Evolutionary conservation across 2,888 invertebrate species (phyloP), one percentile per base, ranked within the genome.

Genomic region (Apocheima hispidaria): DNA sequence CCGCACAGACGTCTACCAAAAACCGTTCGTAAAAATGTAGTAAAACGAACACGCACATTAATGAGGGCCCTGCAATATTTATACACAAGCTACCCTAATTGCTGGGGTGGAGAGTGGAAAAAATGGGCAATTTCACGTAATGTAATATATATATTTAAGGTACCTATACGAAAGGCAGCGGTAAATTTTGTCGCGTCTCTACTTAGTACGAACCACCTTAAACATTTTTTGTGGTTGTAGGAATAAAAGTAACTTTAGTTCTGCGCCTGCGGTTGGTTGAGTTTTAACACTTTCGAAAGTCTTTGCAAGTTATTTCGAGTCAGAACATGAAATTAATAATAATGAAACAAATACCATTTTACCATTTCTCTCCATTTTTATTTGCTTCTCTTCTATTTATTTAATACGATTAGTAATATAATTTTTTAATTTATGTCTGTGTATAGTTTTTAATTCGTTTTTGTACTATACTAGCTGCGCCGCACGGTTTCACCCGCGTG

Each of bases 71-170:
- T 93, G 90, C 91, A 93, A 92, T 93, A 92, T 93, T 92, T 92
- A 93, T 93, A 91, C 90, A 89, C 89, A 87, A 88, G 86, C 86
- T 82, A 87, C 90, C 92, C 92, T 93, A 93, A 93, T 93, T 92
- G 93, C 88, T 89, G 85, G 93, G 93, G 93, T 90, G 92, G 92
- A 91, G 92, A 92, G 92, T 91, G 92, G 89, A 92, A 92, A 93
- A 93, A 93, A 92, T 92, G 92, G 93, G 90, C 92, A 93, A 93
- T 93, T 92, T 90, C 88, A 90, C 92, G 92, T 92, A 92, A 92
- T 92, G 90, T 92, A 91, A 92, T 92, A 92, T 91, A 92, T 92
- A 92, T 92, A 91, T 92, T 92, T 92, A 91, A 90, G 90, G 90
- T 86, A n/a, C n/a, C n/a, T n/a, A 85, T 87, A 84, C 86, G 81